Evolutionary conservation across 2,888 invertebrate genomes (phyloP).

Genomic region (Hermaeophaga mercurialis): DNA sequence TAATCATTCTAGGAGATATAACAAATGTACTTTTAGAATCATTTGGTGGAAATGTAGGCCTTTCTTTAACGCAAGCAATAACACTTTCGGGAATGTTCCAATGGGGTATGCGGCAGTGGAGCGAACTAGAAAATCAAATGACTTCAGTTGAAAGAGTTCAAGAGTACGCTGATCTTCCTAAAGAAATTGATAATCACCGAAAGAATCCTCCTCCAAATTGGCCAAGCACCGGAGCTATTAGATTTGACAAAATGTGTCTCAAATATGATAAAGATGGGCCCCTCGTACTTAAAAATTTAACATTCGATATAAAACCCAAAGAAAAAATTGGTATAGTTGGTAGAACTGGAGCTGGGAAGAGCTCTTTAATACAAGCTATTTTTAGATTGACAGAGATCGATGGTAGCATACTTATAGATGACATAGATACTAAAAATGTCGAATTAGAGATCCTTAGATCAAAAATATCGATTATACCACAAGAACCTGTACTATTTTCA

Average conservation of each 20-base stretch:
- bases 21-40: constrained; percentile 54
- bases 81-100: constrained; percentile 71
- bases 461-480: constrained; percentile 83
- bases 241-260: constrained; percentile 70
- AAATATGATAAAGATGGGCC: constrained; percentile 74
- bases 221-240: constrained; percentile 72
- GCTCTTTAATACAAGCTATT: constrained; percentile 74
- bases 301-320: constrained; percentile 67
- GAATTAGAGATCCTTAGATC: constrained; percentile 77
- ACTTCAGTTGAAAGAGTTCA: constrained; percentile 85
- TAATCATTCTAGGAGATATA: neutral
- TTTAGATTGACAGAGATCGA: constrained; percentile 79
- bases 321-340: constrained; percentile 81
- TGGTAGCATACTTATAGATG: constrained; percentile 83
- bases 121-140: constrained; percentile 85
- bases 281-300: constrained; percentile 73
- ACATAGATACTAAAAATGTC: constrained; percentile 68
- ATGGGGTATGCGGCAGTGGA: constrained; percentile 78
- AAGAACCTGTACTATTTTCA: constrained; percentile 84
- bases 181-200: constrained; percentile 65
- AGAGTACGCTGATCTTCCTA: constrained; percentile 76
- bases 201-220: constrained; percentile 72
- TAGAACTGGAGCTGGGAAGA: constrained; percentile 82
- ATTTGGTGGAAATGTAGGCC: constrained; percentile 75
- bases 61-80: constrained; percentile 81